These are phyloP conservation scores for Egretta garzetta DNA, from an alignment of 2,113 vertebrate genomes.

Conservation along the genomic window DNA sequence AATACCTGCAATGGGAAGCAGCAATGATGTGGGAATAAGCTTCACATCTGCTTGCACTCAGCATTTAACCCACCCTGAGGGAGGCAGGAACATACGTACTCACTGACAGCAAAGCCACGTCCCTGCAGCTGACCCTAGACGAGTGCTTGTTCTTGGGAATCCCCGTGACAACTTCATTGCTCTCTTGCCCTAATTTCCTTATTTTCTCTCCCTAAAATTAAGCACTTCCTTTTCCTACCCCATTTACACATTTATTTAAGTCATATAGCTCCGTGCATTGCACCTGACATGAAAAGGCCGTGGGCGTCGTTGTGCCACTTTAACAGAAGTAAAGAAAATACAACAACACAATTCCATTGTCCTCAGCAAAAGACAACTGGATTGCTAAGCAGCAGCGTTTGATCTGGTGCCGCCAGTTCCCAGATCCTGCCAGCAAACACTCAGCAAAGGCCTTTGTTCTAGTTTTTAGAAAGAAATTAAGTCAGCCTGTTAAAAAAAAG, in stretches of 20 bases:
- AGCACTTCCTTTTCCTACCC: not conserved
- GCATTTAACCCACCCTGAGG: not conserved
- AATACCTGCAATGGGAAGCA: not conserved
- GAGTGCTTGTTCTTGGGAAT: not conserved
- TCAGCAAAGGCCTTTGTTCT: not conserved
- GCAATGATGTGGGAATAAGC: not conserved
- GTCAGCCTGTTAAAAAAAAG: not conserved
- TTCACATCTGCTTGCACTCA: not conserved
- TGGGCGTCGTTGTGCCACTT: not conserved
- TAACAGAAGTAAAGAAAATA: not conserved
- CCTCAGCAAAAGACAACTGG: not conserved
- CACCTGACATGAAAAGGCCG: not conserved
- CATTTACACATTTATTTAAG: not conserved
- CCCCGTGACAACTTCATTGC: not conserved
- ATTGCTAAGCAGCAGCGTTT: not conserved
- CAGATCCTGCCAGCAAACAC: not conserved
- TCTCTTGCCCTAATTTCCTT: not conserved
- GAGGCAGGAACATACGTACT: not conserved
- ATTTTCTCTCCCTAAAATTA: not conserved
- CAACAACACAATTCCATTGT: not conserved
- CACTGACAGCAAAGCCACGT: not conserved
- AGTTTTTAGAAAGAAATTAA: not conserved
- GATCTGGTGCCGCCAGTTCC: not conserved
- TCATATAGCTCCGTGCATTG: not conserved
- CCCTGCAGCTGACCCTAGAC: not conserved